These are phyloP conservation scores for Morelia viridis DNA, from an alignment of 2,797 vertebrate genomes.

Conservation along the genomic window DNA sequence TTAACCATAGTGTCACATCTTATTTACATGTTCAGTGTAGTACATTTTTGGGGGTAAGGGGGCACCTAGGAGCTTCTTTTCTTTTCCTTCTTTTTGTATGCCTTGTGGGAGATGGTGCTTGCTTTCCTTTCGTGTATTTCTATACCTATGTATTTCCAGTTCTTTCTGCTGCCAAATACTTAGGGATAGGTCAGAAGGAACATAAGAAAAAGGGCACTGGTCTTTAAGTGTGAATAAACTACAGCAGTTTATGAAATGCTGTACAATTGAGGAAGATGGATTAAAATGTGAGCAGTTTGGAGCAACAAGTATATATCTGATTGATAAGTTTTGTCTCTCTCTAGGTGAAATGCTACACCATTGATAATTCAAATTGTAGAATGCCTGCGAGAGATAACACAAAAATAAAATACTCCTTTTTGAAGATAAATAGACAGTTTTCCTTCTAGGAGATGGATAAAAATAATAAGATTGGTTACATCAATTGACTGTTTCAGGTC, in stretches of 20 bases:
- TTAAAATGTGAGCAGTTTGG: not conserved
- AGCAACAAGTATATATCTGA: not conserved
- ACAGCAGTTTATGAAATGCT: not conserved
- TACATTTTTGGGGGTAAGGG: too few relatives aligned
- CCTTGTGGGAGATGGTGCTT: too few relatives aligned
- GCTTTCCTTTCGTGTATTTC: too few relatives aligned
- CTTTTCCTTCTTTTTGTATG: too few relatives aligned
- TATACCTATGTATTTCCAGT: not conserved
- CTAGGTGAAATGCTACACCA: not conserved
- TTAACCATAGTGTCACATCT: not conserved
- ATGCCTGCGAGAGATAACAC: not conserved
- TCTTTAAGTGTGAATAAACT: not conserved
- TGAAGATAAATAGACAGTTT: not conserved
- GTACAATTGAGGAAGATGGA: not conserved
- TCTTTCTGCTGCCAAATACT: not conserved
- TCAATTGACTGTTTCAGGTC: not conserved
- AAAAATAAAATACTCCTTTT: conserved; percentile 8
- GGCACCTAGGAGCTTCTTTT: too few relatives aligned
- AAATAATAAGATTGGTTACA: not conserved
- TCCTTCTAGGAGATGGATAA: not conserved
- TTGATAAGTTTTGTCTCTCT: not conserved
- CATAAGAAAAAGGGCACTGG: not conserved
- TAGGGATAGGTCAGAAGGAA: not conserved
- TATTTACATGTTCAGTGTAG: not conserved
- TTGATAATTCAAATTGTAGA: not conserved